Base-by-base conservation (phyloP, 2,888 invertebrate genomes). In the Amitus sp. region DNA sequence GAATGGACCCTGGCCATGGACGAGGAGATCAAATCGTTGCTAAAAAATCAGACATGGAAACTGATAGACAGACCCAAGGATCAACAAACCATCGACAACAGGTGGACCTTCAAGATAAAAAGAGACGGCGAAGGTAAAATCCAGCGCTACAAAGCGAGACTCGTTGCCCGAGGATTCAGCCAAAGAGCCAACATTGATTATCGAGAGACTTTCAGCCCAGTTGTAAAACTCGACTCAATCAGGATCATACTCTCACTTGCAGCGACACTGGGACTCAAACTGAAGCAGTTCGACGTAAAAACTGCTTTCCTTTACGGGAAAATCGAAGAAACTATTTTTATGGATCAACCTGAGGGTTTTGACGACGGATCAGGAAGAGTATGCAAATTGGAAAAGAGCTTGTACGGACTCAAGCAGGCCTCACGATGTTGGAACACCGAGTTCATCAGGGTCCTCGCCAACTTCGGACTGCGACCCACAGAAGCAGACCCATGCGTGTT, bases 171-270 rank as follows among this genome's bases (percentile, higher is more conserved):
- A 34, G 50, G 42, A 1, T 50, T 19, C 13, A 50, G 12, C 6
- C 50, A 50, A 15, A 10, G 9, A n/a, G 28, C 50, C 42, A 33
- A 30, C 3, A 39, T 42, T 2, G 42, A 50, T n/a, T 50, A 30
- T 12, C 18, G 3, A 17, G 42, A 50, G 3, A 50, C 42, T 2
- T 42, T 50, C 18, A 50, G 42, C 1, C 84, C 84, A 73, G 83
- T 84, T 1, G 42, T 19, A 7, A 7, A 69, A 45, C 66, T 68
- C 9, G 69, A 69, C 13, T 69, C 75, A 2, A 13, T 37, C 13
- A 7, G 46, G 30, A 46, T 23, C 18, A 12, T 52, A 1, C 27
- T 46, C n/a, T n/a, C 46, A 3, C 12, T 52, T 9, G 46, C 37
- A 19, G 46, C 46, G n/a, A 34, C 30, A 13, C 10, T 23, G 10